phyloP scores from a whole-genome alignment of 2,888 invertebrate species.

The Eretmocerus hayati region DNA sequence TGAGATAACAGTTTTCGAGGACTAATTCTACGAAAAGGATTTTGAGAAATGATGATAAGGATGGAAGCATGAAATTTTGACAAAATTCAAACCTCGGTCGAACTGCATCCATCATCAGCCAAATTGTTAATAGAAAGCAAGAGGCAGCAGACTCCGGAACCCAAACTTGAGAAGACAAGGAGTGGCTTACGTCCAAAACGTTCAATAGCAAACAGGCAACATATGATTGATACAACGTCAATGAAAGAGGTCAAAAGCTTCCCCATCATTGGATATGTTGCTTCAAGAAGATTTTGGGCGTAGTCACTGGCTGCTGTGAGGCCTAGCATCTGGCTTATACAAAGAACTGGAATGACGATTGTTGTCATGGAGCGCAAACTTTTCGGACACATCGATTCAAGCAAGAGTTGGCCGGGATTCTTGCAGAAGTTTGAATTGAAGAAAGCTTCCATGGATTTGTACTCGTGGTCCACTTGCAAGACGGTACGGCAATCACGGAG shows the following conservation, averaged over 20 bases:
- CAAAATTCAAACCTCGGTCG: neutral
- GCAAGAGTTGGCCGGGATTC: neutral
- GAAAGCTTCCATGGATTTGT: constrained; percentile 23
- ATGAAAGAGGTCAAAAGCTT: constrained; percentile 20
- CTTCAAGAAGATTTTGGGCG: constrained; percentile 16
- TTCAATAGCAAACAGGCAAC: constrained; percentile 25
- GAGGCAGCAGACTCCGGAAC: constrained; percentile 25
- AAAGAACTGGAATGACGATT: constrained; percentile 12
- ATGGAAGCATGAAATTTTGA: too few species aligned
- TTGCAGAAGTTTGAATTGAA: constrained; percentile 12
- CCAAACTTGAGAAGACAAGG: constrained; percentile 22
- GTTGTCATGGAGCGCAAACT: constrained; percentile 1
- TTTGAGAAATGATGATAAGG: too few species aligned
- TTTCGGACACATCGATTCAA: constrained; percentile 9
- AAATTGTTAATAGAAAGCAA: constrained; percentile 20
- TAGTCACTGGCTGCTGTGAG: constrained; percentile 24
- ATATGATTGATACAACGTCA: constrained; percentile 19
- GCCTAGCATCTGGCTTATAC: constrained; percentile 27
- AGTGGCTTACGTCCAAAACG: constrained; percentile 21
- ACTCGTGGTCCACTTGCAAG: constrained; percentile 26
- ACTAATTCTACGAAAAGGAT: too few species aligned
- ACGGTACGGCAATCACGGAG: constrained; percentile 19
- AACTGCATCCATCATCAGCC: neutral
- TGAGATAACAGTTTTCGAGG: too few species aligned
- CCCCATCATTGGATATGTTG: constrained; percentile 14